These are phyloP conservation scores for Mellilla xanthometata DNA, from an alignment of 2,888 invertebrate species.

Conservation along the genomic window DNA sequence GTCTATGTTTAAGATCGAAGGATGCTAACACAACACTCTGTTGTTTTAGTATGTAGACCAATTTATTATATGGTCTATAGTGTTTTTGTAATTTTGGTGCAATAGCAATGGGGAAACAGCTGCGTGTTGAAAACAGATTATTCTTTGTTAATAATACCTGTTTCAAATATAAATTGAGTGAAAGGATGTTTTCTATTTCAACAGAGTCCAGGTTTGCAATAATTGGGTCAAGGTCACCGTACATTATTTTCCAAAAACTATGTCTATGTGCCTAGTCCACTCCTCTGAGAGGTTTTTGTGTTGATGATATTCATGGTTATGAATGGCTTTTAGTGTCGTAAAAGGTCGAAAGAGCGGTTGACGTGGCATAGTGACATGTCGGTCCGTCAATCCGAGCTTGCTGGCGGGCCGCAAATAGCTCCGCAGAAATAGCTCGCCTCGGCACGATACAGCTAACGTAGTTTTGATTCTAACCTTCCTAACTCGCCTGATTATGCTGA, in stretches of 20 bases:
- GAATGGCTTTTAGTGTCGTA: slow-evolving; percentile 50
- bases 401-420: slow-evolving; percentile 74
- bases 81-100: slow-evolving; percentile 5
- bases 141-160: slow-evolving; percentile 21
- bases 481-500: slow-evolving; percentile 42
- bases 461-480: slow-evolving; percentile 72
- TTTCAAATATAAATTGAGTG: slow-evolving; percentile 37
- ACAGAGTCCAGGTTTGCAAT: slow-evolving; percentile 41
- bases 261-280: slow-evolving; percentile 5
- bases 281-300: not conserved
- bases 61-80: slow-evolving; percentile 6
- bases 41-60: slow-evolving; percentile 8
- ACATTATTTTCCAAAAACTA: slow-evolving; percentile 33
- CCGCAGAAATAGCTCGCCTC: slow-evolving; percentile 74
- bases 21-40: slow-evolving; percentile 17
- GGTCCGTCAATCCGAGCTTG: slow-evolving; percentile 81
- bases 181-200: slow-evolving; percentile 37
- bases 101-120: slow-evolving; percentile 1
- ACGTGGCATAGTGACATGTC: slow-evolving; percentile 72
- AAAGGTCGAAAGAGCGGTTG: slow-evolving; percentile 53
- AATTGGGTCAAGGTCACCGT: slow-evolving; percentile 78
- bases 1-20: slow-evolving; percentile 14
- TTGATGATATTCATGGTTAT: slow-evolving; percentile 29
- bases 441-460: slow-evolving; percentile 76
- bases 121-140: slow-evolving; percentile 8